These are phyloP conservation scores for Pseudopipra pipra DNA, from an alignment of 2,113 vertebrate genomes.

Conservation along the genomic window DNA sequence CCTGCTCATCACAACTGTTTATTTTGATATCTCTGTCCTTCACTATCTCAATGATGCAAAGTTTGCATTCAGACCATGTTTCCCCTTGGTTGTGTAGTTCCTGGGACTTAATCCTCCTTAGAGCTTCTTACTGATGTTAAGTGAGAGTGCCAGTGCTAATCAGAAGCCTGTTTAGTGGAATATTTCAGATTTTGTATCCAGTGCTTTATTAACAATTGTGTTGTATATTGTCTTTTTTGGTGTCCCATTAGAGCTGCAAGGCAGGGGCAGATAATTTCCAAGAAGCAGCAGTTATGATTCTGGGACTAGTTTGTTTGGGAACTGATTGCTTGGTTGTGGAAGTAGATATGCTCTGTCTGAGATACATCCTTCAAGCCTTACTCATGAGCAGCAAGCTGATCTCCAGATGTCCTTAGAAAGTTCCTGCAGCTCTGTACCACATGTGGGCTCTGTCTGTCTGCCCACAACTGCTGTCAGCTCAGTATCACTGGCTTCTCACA, in stretches of 20 bases:
- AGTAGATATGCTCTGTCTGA: background rate
- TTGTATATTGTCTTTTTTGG: background rate
- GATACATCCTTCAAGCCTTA: background rate
- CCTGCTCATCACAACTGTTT: background rate
- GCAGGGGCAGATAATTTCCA: background rate
- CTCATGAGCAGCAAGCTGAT: slow-evolving; percentile 14
- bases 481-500: background rate
- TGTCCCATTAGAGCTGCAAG: background rate
- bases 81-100: background rate
- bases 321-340: background rate
- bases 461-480: background rate
- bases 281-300: background rate
- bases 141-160: background rate
- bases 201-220: background rate
- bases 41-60: background rate
- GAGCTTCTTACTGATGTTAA: background rate
- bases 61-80: background rate
- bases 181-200: background rate
- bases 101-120: background rate
- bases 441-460: slow-evolving; percentile 43
- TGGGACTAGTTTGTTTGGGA: background rate
- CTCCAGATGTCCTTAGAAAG: background rate
- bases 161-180: background rate
- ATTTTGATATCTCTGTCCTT: background rate
- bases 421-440: background rate